A percentile compares a stretch with the other conserved stretches of the same genome.
These are phyloP conservation scores for Xanthostigma xanthostigma DNA, from an alignment of 2,888 invertebrate species.

Conservation along the genomic window DNA sequence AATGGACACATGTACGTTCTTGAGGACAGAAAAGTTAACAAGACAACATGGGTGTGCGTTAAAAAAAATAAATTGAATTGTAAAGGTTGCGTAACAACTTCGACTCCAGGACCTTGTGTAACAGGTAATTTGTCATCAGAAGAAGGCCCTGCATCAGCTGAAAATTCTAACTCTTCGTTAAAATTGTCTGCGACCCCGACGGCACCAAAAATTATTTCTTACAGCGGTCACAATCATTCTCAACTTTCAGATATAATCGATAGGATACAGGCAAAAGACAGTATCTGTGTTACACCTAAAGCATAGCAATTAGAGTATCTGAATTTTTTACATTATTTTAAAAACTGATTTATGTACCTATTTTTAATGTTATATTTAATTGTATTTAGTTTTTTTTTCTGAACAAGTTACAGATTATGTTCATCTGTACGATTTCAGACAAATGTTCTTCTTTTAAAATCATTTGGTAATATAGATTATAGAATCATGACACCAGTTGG, in stretches of 20 bases:
- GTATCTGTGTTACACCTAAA: constrained; percentile 4
- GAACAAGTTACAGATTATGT: too few relatives aligned
- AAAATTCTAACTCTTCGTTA: background rate
- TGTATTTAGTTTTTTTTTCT: too few relatives aligned
- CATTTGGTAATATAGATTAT: too few relatives aligned
- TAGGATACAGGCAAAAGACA: constrained; percentile 4
- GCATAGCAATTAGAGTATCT: background rate
- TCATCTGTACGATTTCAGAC: too few relatives aligned
- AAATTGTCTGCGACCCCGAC: background rate
- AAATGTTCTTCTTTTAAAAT: too few relatives aligned
- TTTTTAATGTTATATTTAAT: too few relatives aligned
- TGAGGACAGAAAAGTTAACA: constrained; percentile 2
- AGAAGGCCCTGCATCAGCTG: background rate
- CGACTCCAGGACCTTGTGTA: background rate
- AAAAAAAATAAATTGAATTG: constrained; percentile 3
- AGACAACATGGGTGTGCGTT: constrained; percentile 4
- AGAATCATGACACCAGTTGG: too few relatives aligned
- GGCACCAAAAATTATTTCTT: constrained; percentile 2
- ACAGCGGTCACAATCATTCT: constrained; percentile 5
- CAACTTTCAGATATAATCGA: constrained; percentile 5
- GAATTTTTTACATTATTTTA: too few relatives aligned
- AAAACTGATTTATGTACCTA: too few relatives aligned
- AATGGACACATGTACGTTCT: constrained; percentile 5
- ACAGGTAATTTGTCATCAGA: background rate
- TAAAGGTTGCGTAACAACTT: constrained; percentile 4